Percentiles rank a stretch among this genome's conserved stretches.
These are phyloP conservation scores for Drosophila eohydei DNA, from an alignment of 2,888 invertebrate species.

Conservation along the genomic window DNA sequence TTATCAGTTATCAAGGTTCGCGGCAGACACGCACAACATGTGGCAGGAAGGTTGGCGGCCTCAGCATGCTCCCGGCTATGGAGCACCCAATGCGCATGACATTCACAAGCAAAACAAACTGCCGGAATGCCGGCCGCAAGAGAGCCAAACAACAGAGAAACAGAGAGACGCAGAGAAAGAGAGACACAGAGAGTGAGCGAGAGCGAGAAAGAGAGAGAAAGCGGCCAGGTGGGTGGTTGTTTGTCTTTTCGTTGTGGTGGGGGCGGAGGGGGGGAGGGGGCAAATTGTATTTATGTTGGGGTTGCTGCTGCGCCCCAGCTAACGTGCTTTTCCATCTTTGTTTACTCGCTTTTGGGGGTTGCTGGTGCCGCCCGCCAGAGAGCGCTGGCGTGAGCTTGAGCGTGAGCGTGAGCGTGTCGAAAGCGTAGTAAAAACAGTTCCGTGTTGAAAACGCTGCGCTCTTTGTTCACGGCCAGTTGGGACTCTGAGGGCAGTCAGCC, in stretches of 20 bases:
- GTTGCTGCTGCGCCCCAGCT: conserved; percentile 55
- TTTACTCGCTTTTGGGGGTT: conserved; percentile 70
- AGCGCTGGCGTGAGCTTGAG: conserved; percentile 14
- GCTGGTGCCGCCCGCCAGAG: conserved; percentile 35
- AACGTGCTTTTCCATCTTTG: conserved; percentile 43
- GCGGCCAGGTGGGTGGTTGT: conserved; percentile 45
- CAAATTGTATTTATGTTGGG: conserved; percentile 54
- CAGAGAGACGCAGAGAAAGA: conserved; percentile 17
- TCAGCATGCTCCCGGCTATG: conserved; percentile 61
- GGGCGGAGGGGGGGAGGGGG: neutral
- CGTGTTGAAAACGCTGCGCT: conserved; percentile 66
- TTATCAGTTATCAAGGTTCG: conserved; percentile 80
- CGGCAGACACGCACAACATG: conserved; percentile 75
- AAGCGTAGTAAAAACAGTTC: conserved; percentile 58
- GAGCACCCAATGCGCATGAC: conserved; percentile 62
- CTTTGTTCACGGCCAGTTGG: conserved; percentile 50
- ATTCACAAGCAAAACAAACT: conserved; percentile 49
- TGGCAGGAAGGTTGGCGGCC: conserved; percentile 72
- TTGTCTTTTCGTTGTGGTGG: conserved; percentile 9
- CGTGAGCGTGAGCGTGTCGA: conserved; percentile 28
- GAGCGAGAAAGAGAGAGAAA: conserved; percentile 10
- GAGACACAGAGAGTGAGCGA: conserved; percentile 5
- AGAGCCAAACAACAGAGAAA: conserved; percentile 18
- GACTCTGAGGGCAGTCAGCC: conserved; percentile 49
- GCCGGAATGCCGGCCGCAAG: conserved; percentile 53